Evolutionary conservation across 1,140 invertebrate genomes (phyloP), one percentile per base, ranked within the genome.

Genomic region (Wasmannia auropunctata): DNA sequence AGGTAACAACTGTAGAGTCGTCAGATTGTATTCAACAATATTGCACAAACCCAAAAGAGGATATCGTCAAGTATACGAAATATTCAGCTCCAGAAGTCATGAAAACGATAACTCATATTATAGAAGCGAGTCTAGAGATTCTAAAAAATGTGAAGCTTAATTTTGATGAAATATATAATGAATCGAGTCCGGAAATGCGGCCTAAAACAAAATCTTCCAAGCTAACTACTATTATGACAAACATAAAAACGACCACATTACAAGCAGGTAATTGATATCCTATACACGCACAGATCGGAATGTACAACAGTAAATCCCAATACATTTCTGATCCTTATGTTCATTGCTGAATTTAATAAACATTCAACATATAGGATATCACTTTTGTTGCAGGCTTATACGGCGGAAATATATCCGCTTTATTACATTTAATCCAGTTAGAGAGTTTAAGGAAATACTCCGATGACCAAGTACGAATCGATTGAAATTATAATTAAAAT

Each of bases 1-100:
- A 96, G 86, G 97, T 98, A 34, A 96, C 96, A 1, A 98, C 98
- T 0, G 96, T 97, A 3, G 95, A 96, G 51, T 96, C 97, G 85
- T 92, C 96, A n/a, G 94, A 96, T 49, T 93, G 96, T 89, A 95
- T 98, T n/a, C 92, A 96, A 62, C 95, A 95, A 43, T 97, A 96
- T 94, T 96, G 96, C 11, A 97, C 97, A 16, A 96, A 96, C 88
- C 97, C 97, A 4, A 86, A 88, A 8, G 97, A 97, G 94, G 31
- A 1, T 8, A 56, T 96, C 7, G 0, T 94, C 1, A 3, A 31
- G 6, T 96, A 88, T 85, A 25, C 87, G 58, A 4, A 37, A 2
- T 72, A 60, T 75, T 0, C 4, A 10, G 5, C 3, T 46, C 25
- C 7, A 10, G 6, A 62, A 7, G 77, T 91, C 28, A 31, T 93